Evolutionary conservation across 64 coral and sea anemone species (phyloP), one percentile per base, ranked within the genome.

Genomic region (Montipora efflorescens): DNA sequence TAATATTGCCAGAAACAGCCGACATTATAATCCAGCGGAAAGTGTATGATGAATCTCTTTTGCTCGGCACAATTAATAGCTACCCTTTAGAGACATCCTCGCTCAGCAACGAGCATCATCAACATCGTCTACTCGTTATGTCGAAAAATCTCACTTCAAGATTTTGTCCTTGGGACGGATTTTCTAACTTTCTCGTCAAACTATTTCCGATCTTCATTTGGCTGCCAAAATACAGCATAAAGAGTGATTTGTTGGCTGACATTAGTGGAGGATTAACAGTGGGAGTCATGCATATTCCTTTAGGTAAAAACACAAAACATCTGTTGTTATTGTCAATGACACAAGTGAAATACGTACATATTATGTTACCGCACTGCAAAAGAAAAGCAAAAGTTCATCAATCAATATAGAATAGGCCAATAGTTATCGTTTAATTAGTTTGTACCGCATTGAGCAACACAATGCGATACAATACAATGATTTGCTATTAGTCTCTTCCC

Each of bases 241-340:
- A 50, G 13, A 47, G 25, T 7, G 18, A 51, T 81, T 74, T 91
- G 22, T 18, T 74, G 55, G 21, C 21, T 47, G 69, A 83, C 20
- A 59, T 44, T 7, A 61, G 11, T 13, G 36, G 44, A 46, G 81
- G 81, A 74, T 14, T 84, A 18, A 83, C 36, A 5, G 77, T 79
- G 5, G 62, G 36, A 66, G 21, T 67, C 2, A 90, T 90, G 88
- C 88, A 90, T 79, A 79, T 90, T 48, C 88, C 53, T 76, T 52
- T 13, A 77, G 79, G 87, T 62, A 61, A 15, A 4, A 74, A 28
- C 28, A 28, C 1, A 15, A 4, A 74, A 28, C 28, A 28, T 28
- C 28, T 28, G 28, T 28, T 28, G 28, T 23, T 23, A 23, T 28
- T 28, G 28, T 28, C 28, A 28, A 28, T 28, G 28, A 28, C 28